phyloP scores from a whole-genome alignment of 2,113 vertebrate genomes.

The Phoenicopterus ruber region DNA sequence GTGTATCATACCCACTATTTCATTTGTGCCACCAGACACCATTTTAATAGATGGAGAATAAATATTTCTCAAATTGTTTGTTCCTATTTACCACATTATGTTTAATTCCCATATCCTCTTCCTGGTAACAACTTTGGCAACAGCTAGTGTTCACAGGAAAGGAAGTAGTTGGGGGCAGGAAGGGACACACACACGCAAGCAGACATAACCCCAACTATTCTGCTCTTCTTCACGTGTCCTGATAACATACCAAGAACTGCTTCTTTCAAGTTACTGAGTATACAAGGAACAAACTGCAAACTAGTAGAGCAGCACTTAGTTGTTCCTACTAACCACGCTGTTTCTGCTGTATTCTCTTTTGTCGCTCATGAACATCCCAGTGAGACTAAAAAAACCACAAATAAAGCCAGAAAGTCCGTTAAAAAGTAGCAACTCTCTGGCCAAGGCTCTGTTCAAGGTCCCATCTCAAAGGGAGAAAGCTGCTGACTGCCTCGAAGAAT shows the following conservation, averaged over 20 bases:
- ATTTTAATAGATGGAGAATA: rapidly evolving
- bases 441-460: background rate
- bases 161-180: background rate
- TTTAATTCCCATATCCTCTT: background rate
- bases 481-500: rapidly evolving
- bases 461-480: rapidly evolving
- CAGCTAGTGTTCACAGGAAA: background rate
- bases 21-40: background rate
- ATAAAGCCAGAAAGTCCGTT: rapidly evolving
- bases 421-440: too few species aligned
- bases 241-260: background rate
- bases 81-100: background rate
- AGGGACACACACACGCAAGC: background rate
- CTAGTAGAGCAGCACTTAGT: background rate
- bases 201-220: background rate
- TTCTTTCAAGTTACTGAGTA: rapidly evolving
- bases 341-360: background rate
- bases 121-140: background rate
- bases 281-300: background rate
- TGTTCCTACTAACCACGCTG: background rate
- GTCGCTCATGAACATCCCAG: background rate
- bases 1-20: too few species aligned
- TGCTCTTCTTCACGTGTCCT: background rate
- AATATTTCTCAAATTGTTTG: background rate
- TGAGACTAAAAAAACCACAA: background rate